phyloP scores from a whole-genome alignment of 1,140 invertebrate genomes.

The Parapsyche elsis region DNA sequence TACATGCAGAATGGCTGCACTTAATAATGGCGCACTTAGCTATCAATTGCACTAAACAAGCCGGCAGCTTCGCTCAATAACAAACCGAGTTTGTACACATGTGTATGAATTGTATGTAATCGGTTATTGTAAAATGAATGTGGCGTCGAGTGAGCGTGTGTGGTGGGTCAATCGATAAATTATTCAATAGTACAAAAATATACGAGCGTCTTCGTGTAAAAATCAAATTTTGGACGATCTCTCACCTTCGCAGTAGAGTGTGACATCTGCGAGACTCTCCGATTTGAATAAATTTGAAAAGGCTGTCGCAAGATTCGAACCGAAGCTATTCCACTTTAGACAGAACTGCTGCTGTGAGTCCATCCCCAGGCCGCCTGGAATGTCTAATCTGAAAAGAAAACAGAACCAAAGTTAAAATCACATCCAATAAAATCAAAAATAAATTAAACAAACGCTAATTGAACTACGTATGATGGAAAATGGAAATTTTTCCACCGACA shows the following conservation, averaged over 20 bases:
- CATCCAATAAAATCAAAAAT: background rate
- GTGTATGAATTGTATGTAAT: too few relatives aligned
- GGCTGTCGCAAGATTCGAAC: constrained; percentile 86
- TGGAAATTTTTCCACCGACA: too few relatives aligned
- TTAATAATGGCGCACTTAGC: background rate
- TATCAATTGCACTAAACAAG: constrained; percentile 7
- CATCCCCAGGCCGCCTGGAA: constrained; percentile 74
- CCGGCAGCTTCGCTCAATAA: background rate
- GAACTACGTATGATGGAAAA: constrained; percentile 26
- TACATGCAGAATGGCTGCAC: constrained; percentile 18
- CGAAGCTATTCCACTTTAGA: constrained; percentile 92
- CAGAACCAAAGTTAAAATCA: constrained; percentile 41
- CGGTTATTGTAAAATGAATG: too few relatives aligned
- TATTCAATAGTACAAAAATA: too few relatives aligned
- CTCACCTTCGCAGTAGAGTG: constrained; percentile 90
- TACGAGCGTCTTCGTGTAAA: too few relatives aligned
- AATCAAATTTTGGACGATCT: background rate
- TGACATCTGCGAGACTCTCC: constrained; percentile 89
- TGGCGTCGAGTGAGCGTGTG: too few relatives aligned
- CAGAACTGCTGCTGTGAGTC: constrained; percentile 90
- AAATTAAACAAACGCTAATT: constrained; percentile 20
- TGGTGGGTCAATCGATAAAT: too few relatives aligned
- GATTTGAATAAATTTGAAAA: constrained; percentile 91
- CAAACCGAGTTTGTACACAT: background rate
- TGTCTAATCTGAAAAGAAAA: constrained; percentile 66